Percentiles rank a stretch among this genome's conserved stretches.
Evolutionary conservation across 2,888 invertebrate species (phyloP).

Genomic region (Xylocampa areola): DNA sequence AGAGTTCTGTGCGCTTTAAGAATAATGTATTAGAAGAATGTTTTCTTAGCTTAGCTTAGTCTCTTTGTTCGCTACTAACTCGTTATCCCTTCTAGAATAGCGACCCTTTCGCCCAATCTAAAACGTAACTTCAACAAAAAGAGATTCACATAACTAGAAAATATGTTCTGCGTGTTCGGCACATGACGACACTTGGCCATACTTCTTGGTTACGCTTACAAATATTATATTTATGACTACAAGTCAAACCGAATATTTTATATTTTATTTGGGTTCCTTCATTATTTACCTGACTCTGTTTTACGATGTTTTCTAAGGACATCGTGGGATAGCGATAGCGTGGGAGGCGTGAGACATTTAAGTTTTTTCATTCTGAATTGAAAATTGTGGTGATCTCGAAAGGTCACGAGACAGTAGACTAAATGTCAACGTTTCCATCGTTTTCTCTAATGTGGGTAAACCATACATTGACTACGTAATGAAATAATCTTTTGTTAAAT

Average conservation of each 20-base stretch:
- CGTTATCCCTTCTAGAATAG: conserved; percentile 10
- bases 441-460: too few species aligned
- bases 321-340: too few species aligned
- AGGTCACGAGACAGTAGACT: too few species aligned
- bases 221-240: conserved; percentile 39
- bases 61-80: conserved; percentile 1
- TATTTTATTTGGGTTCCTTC: conserved; percentile 24
- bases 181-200: not conserved
- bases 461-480: not conserved
- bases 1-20: conserved; percentile 14
- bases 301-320: too few species aligned
- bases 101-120: not conserved
- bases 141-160: conserved; percentile 1
- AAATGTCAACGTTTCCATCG: too few species aligned
- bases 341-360: conserved; percentile 16
- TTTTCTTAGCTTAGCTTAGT: not conserved
- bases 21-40: conserved; percentile 5
- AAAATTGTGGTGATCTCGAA: conserved; percentile 5
- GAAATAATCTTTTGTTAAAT: conserved; percentile 23
- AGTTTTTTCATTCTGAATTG: conserved; percentile 12
- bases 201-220: conserved; percentile 17
- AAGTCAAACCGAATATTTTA: conserved; percentile 18
- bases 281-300: conserved; percentile 17
- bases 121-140: conserved; percentile 9
- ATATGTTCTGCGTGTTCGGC: not conserved